Base-by-base conservation (phyloP, 2,888 invertebrate species). In the Melinaea marsaeus region DNA sequence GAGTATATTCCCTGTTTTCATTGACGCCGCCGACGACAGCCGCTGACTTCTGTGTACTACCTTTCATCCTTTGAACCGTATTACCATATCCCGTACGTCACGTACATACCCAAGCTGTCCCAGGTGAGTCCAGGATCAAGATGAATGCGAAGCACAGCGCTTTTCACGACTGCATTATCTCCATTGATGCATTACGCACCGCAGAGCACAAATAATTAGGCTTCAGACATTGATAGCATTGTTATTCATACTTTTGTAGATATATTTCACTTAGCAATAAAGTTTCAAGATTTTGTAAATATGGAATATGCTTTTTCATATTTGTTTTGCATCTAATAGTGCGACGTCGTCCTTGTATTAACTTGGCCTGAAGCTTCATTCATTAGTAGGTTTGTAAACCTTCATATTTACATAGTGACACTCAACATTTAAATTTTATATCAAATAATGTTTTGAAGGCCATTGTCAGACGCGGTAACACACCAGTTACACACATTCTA, bases 21-120 rank as follows among this genome's bases (percentile, higher is more conserved):
- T 73, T 71, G 64, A 61, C 68, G 67, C 65, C 56, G 75, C 70
- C 75, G 76, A 63, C 67, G 73, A 75, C 86, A 88, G 90, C 88
- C 88, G 79, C 83, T 86, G 86, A 79, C 83, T 68, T 86, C 88
- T 68, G 71, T 75, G 75, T 90, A 88, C 88, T 88, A 89, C 84
- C 79, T 86, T 72, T 80, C 86, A 65, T 81, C 86, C 70, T 79
- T 79, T 69, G 78, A 81, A 73, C 85, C 86, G 74, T 83, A 80
- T 79, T 86, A 86, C 83, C 80, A 84, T 83, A 75, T 79, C 71
- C 87, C 88, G 79, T 86, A 84, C 82, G 73, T 85, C 75, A 75
- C 85, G 71, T 89, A 89, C 74, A 79, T 83, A 76, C 89, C 90
- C 68, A 86, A 75, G 78, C 79, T 89, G 69, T 83, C 88, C 54